Evolutionary conservation across 2,113 vertebrate species (phyloP), one percentile per base, ranked within the genome.

Genomic region (Jacana jacana): DNA sequence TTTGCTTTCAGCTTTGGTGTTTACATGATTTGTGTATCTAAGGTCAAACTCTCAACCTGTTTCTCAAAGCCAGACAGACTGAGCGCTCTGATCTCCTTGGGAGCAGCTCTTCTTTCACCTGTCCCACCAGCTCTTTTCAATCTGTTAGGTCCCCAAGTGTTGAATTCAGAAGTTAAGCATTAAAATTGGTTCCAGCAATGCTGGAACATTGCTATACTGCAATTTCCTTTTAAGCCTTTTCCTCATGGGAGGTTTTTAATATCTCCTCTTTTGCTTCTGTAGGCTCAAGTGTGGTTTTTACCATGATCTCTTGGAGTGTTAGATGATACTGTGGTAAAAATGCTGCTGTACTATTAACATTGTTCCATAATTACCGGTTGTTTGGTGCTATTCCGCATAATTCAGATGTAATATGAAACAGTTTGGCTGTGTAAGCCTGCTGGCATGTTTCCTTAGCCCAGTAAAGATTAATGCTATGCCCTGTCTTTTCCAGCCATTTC

Each of bases 311-410:
- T 91, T 57, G n/a, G 51, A 68, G 33, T 11, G 44, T 84, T 84
- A 92, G 51, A 63, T 92, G 65, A 46, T 46, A 81, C 11, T 17
- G 77, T 86, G 42, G 72, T 93, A 86, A 90, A 93, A 90, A 91
- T 84, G 61, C 86, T 86, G 51, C 80, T 88, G 42, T 83, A 46
- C 46, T 73, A 8, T 93, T 94, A 79, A 93, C 52, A 30, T 84
- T 84, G 69, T 86, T 88, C 49, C 44, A 69, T 88, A 92, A 88
- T 91, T 94, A 86, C 72, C 72, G 86, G 60, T 96, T 93, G 55
- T 91, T 96, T 0, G 0, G 8, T 94, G 64, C 76, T 93, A n/a
- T 96, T 96, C 65, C 92, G 52, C 90, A 69, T 96, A 94, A 71
- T 94, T 96, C 69, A 95, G 61, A 44, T 84, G 77, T 78, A 83